A percentile compares a stretch with the other conserved stretches of the same genome.
phyloP scores from a whole-genome alignment of 2,888 invertebrate species.

The Platycheirus albimanus region DNA sequence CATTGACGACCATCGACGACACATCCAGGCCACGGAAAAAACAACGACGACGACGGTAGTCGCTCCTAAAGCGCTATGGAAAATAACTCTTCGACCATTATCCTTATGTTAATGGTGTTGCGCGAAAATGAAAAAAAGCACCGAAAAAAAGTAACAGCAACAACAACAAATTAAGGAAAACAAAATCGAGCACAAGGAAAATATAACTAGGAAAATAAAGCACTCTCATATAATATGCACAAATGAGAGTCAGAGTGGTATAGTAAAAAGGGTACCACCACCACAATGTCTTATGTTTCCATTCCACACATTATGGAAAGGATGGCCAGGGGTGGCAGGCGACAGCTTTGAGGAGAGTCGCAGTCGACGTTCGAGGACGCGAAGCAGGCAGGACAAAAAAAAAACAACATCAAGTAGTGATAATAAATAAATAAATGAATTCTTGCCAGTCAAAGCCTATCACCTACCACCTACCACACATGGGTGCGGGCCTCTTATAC shows the following conservation, averaged over 20 bases:
- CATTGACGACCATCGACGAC: conserved; percentile 63
- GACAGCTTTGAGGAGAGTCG: conserved; percentile 26
- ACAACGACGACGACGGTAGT: conserved; percentile 21
- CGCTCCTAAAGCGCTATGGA: conserved; percentile 55
- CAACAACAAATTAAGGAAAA: conserved; percentile 54
- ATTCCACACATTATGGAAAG: conserved; percentile 23
- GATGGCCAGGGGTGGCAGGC: conserved; percentile 30
- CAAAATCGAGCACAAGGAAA: conserved; percentile 62
- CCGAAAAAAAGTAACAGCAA: conserved; percentile 44
- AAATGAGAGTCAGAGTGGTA: conserved; percentile 40
- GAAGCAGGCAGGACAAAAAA: conserved; percentile 37
- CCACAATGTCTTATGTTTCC: conserved; percentile 51
- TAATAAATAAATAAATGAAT: conserved; percentile 66
- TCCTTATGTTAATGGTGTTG: conserved; percentile 68
- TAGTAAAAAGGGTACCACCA: conserved; percentile 30
- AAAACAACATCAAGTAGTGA: conserved; percentile 26
- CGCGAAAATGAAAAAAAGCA: conserved; percentile 67
- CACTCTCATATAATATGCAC: conserved; percentile 56
- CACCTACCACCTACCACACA: conserved; percentile 37
- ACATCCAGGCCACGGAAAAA: conserved; percentile 47
- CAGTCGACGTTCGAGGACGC: background rate
- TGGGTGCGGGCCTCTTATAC: conserved; percentile 31
- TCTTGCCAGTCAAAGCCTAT: conserved; percentile 8
- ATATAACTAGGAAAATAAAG: conserved; percentile 57
- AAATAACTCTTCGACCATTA: conserved; percentile 71